Evolutionary conservation across 2,113 vertebrate species (phyloP).

Genomic region (Syrmaticus mikado): DNA sequence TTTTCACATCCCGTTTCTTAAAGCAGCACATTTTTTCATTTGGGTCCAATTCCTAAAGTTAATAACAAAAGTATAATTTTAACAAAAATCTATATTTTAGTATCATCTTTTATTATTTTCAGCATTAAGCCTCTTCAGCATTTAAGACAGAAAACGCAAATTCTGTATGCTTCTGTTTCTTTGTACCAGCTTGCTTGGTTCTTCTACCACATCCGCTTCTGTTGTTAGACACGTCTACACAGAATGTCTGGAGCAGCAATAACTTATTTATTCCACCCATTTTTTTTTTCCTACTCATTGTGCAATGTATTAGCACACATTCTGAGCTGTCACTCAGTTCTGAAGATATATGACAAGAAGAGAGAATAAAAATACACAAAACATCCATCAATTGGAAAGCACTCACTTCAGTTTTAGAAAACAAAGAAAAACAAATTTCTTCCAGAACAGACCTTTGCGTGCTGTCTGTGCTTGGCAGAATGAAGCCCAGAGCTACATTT

Average conservation of each 20-base stretch:
- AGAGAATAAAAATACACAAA: not conserved
- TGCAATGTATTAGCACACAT: not conserved
- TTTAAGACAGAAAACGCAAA: not conserved
- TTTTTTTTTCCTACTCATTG: not conserved
- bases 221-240: not conserved
- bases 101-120: not conserved
- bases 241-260: not conserved
- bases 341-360: not conserved
- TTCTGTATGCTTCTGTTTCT: not conserved
- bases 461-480: not conserved
- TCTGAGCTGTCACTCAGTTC: not conserved
- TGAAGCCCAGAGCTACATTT: not conserved
- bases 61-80: not conserved
- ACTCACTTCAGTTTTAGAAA: not conserved
- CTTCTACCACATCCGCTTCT: not conserved
- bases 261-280: not conserved
- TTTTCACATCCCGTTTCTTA: not conserved
- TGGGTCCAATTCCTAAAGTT: not conserved
- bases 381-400: not conserved
- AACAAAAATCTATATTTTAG: not conserved
- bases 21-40: not conserved
- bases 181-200: not conserved
- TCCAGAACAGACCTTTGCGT: not conserved
- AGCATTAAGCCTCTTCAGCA: not conserved
- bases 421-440: not conserved